These are phyloP conservation scores for Dynastes maya DNA, from an alignment of 2,888 invertebrate species.

Conservation along the genomic window DNA sequence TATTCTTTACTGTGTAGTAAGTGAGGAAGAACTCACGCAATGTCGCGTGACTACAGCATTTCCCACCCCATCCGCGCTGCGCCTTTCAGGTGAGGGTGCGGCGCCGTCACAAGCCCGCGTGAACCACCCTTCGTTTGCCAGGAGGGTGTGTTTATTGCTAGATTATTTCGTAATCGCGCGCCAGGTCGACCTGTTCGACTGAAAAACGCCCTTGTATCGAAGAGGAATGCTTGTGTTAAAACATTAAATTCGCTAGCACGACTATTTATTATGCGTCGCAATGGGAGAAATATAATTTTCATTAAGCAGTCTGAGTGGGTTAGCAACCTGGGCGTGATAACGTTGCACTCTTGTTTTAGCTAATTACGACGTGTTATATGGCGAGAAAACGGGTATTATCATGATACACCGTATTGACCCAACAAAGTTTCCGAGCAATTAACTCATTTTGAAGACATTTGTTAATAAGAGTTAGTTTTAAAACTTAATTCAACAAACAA, in stretches of 20 bases:
- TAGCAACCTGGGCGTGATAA: conserved; percentile 4
- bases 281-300: conserved; percentile 30
- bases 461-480: too few species aligned
- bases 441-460: too few species aligned
- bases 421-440: neutral
- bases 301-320: conserved; percentile 9
- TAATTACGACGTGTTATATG: conserved; percentile 14
- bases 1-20: conserved; percentile 53
- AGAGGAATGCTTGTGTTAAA: conserved; percentile 27
- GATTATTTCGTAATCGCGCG: conserved; percentile 49
- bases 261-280: conserved; percentile 32
- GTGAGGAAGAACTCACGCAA: conserved; percentile 55
- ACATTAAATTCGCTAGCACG: conserved; percentile 27
- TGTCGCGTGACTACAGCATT: conserved; percentile 60
- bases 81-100: conserved; percentile 69
- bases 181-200: conserved; percentile 37
- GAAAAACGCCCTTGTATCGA: conserved; percentile 40
- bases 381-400: neutral
- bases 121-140: conserved; percentile 40
- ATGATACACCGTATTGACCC: neutral
- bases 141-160: conserved; percentile 52
- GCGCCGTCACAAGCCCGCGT: conserved; percentile 52
- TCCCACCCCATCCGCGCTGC: conserved; percentile 56
- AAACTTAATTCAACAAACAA: too few species aligned
- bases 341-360: conserved; percentile 21